These are phyloP conservation scores for Dynastes maya DNA, from an alignment of 2,888 invertebrate species.

Conservation along the genomic window DNA sequence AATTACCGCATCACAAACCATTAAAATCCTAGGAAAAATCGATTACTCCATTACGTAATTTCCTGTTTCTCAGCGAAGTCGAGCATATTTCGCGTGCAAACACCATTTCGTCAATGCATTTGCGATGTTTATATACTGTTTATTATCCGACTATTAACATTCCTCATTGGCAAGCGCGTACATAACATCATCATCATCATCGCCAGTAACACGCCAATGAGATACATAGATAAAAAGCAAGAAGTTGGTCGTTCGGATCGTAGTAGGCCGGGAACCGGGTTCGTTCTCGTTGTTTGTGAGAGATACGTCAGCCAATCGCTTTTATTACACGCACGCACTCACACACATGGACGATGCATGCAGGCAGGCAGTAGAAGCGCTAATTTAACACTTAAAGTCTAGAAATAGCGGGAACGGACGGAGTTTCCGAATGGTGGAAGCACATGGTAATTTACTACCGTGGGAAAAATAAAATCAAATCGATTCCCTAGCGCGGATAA, in stretches of 20 bases:
- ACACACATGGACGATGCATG: neutral
- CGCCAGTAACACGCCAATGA: slow-evolving; percentile 28
- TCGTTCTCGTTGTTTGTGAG: neutral
- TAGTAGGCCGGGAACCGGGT: neutral
- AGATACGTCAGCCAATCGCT: slow-evolving; percentile 11
- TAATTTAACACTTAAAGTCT: slow-evolving; percentile 31
- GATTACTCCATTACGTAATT: slow-evolving; percentile 13
- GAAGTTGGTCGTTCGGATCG: neutral
- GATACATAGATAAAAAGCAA: slow-evolving; percentile 5
- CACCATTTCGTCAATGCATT: neutral
- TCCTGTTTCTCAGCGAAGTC: slow-evolving; percentile 29
- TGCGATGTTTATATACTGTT: too few species aligned
- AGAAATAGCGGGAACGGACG: slow-evolving; percentile 22
- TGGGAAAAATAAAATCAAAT: slow-evolving; percentile 52
- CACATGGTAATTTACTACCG: slow-evolving; percentile 52
- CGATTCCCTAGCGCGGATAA: slow-evolving; percentile 49
- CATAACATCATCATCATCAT: slow-evolving; percentile 7
- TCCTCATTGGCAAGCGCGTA: slow-evolving; percentile 11
- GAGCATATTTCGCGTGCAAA: slow-evolving; percentile 1
- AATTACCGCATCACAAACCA: too few species aligned
- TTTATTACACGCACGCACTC: neutral
- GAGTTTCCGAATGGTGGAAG: slow-evolving; percentile 30
- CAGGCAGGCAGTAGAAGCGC: slow-evolving; percentile 5
- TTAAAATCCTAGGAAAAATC: slow-evolving; percentile 8
- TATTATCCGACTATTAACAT: slow-evolving; percentile 22